Conservation (phyloP, 1,140 invertebrate genomes). For the Apolygus lucorum region DNA sequence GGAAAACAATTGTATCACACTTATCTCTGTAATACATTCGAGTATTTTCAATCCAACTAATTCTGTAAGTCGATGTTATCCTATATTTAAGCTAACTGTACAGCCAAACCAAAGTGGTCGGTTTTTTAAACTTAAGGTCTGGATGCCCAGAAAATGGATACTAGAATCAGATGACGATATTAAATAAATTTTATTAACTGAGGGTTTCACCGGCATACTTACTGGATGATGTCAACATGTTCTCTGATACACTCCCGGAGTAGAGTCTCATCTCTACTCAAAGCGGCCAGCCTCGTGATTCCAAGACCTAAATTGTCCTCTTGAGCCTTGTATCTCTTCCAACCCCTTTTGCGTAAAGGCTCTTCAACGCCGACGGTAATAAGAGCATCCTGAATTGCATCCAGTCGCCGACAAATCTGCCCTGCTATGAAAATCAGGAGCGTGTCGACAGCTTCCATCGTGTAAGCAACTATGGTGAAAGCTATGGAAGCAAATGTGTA, state of each 20-base stretch:
- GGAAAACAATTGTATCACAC: too few relatives aligned
- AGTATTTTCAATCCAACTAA: too few relatives aligned
- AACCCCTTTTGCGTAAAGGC: conserved; percentile 16
- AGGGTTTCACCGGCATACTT: too few relatives aligned
- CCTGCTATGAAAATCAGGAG: conserved; percentile 21
- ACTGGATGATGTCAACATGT: conserved; percentile 26
- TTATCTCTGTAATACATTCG: too few relatives aligned
- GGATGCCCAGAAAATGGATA: too few relatives aligned
- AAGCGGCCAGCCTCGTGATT: conserved; percentile 9
- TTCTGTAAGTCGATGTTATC: too few relatives aligned
- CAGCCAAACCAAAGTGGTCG: too few relatives aligned
- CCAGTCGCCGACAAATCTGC: conserved; percentile 23
- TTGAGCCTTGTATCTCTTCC: conserved; percentile 1
- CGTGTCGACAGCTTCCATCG: conserved; percentile 18
- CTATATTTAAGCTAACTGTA: too few relatives aligned
- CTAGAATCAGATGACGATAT: too few relatives aligned
- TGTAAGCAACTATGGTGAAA: conserved; percentile 12
- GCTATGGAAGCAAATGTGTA: background rate
- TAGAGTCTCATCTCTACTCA: conserved; percentile 21
- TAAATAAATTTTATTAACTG: too few relatives aligned
- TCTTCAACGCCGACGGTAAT: conserved; percentile 8
- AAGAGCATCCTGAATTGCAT: conserved; percentile 11
- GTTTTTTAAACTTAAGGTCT: too few relatives aligned
- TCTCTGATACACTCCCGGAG: conserved; percentile 24
- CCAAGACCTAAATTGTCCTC: conserved; percentile 11